These are phyloP conservation scores for Thalassophryne amazonica DNA, from an alignment of 2,797 vertebrate genomes.

Conservation along the genomic window DNA sequence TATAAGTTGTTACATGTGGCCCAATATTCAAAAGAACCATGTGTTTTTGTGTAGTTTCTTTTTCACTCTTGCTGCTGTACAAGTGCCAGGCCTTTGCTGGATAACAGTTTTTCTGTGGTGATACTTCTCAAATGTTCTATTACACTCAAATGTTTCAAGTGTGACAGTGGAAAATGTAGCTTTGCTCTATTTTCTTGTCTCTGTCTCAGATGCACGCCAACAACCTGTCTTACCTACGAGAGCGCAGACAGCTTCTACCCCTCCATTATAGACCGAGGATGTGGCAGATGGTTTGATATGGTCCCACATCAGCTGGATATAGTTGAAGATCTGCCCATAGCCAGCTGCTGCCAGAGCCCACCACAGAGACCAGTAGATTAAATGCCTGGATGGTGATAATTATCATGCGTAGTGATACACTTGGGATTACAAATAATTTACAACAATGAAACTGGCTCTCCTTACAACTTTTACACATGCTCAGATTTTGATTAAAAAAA, in stretches of 20 bases:
- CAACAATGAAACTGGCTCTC: too few species aligned
- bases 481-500: too few species aligned
- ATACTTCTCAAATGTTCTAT: background rate
- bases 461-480: too few species aligned
- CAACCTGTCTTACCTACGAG: constrained; percentile 66
- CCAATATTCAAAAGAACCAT: too few species aligned
- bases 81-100: too few species aligned
- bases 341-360: constrained; percentile 78
- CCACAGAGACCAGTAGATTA: constrained; percentile 79
- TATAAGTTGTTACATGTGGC: too few species aligned
- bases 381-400: constrained; percentile 40
- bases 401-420: background rate
- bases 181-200: background rate
- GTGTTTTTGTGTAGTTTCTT: background rate
- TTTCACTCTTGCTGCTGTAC: too few species aligned
- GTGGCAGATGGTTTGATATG: constrained; percentile 72
- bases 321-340: constrained; percentile 76
- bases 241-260: constrained; percentile 73
- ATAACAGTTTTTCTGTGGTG: background rate
- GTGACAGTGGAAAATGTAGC: too few species aligned
- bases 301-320: constrained; percentile 75
- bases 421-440: too few species aligned
- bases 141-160: too few species aligned
- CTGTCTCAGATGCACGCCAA: background rate
- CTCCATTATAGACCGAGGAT: constrained; percentile 75